Conservation (phyloP, 2,113 vertebrate species). For the Ciconia maguari region DNA sequence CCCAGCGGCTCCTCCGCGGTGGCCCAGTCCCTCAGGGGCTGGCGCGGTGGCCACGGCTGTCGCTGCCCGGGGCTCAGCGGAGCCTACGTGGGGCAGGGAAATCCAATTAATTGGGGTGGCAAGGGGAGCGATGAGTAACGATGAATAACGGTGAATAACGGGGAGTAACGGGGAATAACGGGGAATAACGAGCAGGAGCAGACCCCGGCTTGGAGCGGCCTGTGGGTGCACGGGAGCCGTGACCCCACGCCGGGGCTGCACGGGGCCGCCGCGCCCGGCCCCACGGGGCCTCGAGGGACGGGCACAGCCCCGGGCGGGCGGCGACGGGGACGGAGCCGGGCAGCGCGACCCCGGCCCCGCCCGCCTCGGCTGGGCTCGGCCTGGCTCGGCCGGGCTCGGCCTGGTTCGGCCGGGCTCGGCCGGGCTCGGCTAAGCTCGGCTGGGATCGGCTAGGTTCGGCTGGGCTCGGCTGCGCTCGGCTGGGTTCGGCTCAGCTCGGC, state of each 20-base stretch:
- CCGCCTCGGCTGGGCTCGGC: too few species aligned
- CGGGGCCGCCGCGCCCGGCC: neutral
- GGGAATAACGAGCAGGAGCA: conserved; percentile 32
- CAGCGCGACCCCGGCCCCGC: too few species aligned
- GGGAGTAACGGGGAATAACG: neutral
- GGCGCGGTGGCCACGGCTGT: conserved; percentile 62
- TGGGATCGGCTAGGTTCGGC: too few species aligned
- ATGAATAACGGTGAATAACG: conserved; percentile 54
- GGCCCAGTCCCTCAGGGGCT: conserved; percentile 32
- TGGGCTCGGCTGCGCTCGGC: accelerated
- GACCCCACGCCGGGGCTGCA: neutral
- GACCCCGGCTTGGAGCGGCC: conserved; percentile 20
- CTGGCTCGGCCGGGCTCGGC: too few species aligned
- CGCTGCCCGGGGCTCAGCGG: conserved; percentile 44
- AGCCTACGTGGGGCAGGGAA: conserved; percentile 3
- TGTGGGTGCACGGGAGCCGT: neutral
- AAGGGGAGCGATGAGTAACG: neutral
- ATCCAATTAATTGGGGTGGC: conserved; percentile 41
- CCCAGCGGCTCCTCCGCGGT: neutral
- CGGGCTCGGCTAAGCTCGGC: too few species aligned
- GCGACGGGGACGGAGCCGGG: neutral
- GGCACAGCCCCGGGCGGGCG: neutral
- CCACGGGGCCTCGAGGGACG: neutral
- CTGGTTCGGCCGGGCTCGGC: too few species aligned
- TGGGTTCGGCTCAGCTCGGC: too few species aligned